phyloP scores from a whole-genome alignment of 2,113 vertebrate species.

The Corythornis vintsioides region DNA sequence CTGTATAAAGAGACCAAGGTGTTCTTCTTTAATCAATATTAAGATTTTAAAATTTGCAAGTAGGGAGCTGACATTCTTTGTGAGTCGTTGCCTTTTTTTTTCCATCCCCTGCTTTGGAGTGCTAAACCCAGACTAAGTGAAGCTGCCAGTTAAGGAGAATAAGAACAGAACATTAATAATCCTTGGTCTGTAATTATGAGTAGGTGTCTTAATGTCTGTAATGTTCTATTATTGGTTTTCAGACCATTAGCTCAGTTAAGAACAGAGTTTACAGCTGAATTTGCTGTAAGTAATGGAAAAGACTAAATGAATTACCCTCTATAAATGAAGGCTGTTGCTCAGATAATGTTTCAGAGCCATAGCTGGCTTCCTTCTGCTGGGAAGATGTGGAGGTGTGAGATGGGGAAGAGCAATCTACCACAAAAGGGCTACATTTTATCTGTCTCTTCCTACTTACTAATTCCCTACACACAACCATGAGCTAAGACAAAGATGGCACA shows the following conservation, averaged over 20 bases:
- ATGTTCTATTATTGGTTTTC: slow-evolving; percentile 46
- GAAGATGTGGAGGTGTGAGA: neutral
- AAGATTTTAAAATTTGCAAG: neutral
- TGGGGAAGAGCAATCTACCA: neutral
- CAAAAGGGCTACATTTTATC: neutral
- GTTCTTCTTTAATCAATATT: neutral
- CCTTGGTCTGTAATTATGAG: slow-evolving; percentile 31
- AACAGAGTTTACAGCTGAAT: slow-evolving; percentile 48
- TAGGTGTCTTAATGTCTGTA: slow-evolving; percentile 40
- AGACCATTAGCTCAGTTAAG: slow-evolving; percentile 40
- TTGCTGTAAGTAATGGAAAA: slow-evolving; percentile 33
- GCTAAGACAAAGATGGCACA: neutral
- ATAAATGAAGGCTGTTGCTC: neutral
- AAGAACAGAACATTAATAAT: neutral
- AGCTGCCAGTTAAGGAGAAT: neutral
- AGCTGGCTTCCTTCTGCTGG: neutral
- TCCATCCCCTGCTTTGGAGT: neutral
- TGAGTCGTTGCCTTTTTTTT: neutral
- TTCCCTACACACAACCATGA: neutral
- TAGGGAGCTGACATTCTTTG: neutral
- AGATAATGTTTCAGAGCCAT: neutral
- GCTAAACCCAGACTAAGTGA: slow-evolving; percentile 16
- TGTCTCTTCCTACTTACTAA: neutral
- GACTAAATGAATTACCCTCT: neutral
- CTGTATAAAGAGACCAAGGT: neutral